Evolutionary conservation across 64 coral and sea anemone species (phyloP).

Genomic region (Porites australiensis): DNA sequence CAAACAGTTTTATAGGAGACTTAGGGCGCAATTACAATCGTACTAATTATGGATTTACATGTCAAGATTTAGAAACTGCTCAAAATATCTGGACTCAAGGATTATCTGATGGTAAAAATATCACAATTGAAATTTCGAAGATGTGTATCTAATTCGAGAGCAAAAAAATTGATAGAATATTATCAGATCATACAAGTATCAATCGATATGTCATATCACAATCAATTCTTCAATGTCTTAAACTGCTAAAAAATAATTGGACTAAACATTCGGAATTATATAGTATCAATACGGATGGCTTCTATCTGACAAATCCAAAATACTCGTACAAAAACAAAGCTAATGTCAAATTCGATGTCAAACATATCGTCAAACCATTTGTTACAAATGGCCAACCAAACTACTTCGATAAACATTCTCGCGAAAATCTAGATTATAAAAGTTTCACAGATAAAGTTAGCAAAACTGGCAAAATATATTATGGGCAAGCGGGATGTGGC

Average conservation of each 20-base stretch:
- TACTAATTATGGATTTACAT: constrained; percentile 37
- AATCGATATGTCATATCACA: constrained; percentile 18
- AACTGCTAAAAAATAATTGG: background rate
- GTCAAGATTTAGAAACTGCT: constrained; percentile 8
- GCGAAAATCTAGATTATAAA: background rate
- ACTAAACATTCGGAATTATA: too few species aligned
- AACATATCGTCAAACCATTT: background rate
- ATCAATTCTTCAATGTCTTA: background rate
- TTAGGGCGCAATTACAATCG: constrained; percentile 21
- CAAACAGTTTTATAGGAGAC: background rate
- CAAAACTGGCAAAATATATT: background rate
- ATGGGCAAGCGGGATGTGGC: background rate
- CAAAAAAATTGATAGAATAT: background rate
- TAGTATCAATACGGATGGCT: too few species aligned
- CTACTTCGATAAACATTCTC: constrained; percentile 48
- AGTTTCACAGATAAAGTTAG: background rate
- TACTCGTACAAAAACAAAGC: too few species aligned
- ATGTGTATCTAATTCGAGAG: background rate
- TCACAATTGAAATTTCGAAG: constrained; percentile 10
- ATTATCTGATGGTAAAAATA: background rate
- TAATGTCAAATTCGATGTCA: too few species aligned
- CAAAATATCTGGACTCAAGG: constrained; percentile 19
- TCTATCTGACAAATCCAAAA: too few species aligned
- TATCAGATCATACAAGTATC: constrained; percentile 32
- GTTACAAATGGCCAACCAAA: background rate